Evolutionary conservation across 2,113 vertebrate genomes (phyloP).

Genomic region (Periophthalmodon schlosseri): DNA sequence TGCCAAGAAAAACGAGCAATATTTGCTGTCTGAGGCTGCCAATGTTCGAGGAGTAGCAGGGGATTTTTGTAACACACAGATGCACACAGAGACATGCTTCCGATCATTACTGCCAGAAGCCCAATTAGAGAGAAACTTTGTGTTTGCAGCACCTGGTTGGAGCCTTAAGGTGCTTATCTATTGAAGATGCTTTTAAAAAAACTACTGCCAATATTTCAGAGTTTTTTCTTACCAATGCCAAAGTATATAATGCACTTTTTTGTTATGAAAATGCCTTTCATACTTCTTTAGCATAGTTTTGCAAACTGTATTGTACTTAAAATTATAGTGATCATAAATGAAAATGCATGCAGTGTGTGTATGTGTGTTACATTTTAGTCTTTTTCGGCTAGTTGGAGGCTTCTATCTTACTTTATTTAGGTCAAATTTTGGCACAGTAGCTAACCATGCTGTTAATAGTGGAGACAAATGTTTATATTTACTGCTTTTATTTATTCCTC

Average conservation of each 20-base stretch:
- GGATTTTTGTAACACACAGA: slow-evolving; percentile 67
- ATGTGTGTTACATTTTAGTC: slow-evolving; percentile 64
- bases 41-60: slow-evolving; percentile 39
- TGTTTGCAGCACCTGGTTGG: slow-evolving; percentile 9
- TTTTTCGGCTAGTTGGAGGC: slow-evolving; percentile 26
- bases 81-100: slow-evolving; percentile 49
- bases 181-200: slow-evolving; percentile 43
- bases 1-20: slow-evolving; percentile 63
- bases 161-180: slow-evolving; percentile 39
- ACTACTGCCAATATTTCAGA: slow-evolving; percentile 58
- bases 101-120: slow-evolving; percentile 30
- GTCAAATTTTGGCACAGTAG: slow-evolving; percentile 44
- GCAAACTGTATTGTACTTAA: slow-evolving; percentile 5
- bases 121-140: slow-evolving; percentile 18
- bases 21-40: slow-evolving; percentile 59
- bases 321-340: slow-evolving; percentile 5
- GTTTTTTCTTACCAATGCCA: slow-evolving; percentile 56
- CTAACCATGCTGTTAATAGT: slow-evolving; percentile 57
- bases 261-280: slow-evolving; percentile 38
- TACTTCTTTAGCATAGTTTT: slow-evolving; percentile 35
- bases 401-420: slow-evolving; percentile 48
- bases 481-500: slow-evolving; percentile 72
- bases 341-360: slow-evolving; percentile 56
- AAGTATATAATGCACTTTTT: slow-evolving; percentile 69
- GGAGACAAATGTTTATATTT: slow-evolving; percentile 54